Evolutionary conservation across 1,140 invertebrate genomes (phyloP), one percentile per base, ranked within the genome.

Genomic region (Micrasema minimum): DNA sequence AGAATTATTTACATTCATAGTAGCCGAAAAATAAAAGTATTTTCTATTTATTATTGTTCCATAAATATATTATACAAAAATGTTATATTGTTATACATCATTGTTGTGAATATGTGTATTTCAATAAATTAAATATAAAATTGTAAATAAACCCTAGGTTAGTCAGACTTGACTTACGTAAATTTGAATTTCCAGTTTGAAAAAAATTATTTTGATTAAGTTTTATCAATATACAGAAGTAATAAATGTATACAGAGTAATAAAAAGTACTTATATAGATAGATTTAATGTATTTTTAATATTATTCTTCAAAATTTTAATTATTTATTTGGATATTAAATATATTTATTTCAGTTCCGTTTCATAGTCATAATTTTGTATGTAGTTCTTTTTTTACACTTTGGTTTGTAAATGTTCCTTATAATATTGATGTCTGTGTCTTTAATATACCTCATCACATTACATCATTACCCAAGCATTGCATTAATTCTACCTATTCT

Each of bases 31-130:
- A 3, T 26, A 7, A n/a, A n/a, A 55, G 9, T 55, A 55, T 37
- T 37, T 55, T 55, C 18, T 48, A 55, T 55, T 55, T 38, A 18
- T 59, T 38, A 59, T 10, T 20, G 55, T 59, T 59, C 35, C 37
- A 38, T 38, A 59, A 59, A 59, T 59, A 59, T 22, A 51, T 51
- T 51, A 31, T 53, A 53, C 50, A 53, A 38, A 53, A 41, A 59
- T 41, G 55, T 64, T 64, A 46, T 48, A 64, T 64, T 46, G 23
- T 64, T 64, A 46, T 64, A 46, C 20, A 64, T 64, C 26, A 64
- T 64, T 46, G 41, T 62, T 62, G 59, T 64, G 41, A 46, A 26
- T 45, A 64, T 20, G 37, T 64, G 59, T 64, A 64, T 46, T 46
- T 64, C 41, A 64, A 64, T 64, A 64, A 46, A 45, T 62, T 45